Conservation (phyloP, 2,113 vertebrate genomes). For the Myiagra hebetior region DNA sequence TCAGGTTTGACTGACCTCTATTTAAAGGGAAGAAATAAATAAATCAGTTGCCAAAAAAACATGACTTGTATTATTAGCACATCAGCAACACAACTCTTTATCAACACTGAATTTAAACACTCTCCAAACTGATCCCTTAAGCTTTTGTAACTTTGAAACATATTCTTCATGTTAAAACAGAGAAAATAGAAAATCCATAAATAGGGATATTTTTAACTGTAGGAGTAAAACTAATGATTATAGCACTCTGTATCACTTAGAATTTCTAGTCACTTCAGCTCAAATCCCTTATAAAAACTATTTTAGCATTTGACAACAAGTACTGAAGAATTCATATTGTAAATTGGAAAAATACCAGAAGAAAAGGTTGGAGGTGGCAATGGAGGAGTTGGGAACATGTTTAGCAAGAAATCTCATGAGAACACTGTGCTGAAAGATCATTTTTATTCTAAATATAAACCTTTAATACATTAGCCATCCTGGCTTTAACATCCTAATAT, state of each 20-base stretch:
- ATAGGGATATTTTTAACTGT: not conserved
- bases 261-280: not conserved
- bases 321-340: conserved; percentile 3
- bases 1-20: not conserved
- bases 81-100: not conserved
- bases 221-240: not conserved
- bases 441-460: conserved; percentile 38
- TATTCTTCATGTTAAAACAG: not conserved
- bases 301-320: conserved; percentile 25
- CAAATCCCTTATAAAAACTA: not conserved
- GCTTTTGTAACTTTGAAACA: not conserved
- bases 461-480: not conserved
- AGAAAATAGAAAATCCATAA: not conserved
- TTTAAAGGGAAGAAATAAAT: conserved; percentile 20
- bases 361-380: conserved; percentile 53
- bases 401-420: conserved; percentile 33
- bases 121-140: not conserved
- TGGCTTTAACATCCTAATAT: not conserved
- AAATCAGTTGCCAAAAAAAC: not conserved
- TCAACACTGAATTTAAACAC: not conserved
- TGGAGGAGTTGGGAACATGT: conserved; percentile 38
- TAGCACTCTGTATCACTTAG: not conserved
- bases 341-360: conserved; percentile 51
- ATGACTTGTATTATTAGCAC: not conserved
- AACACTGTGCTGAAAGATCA: conserved; percentile 18